These are phyloP conservation scores for Hanleya hanleyi DNA, from an alignment of 2,888 invertebrate species.

Conservation along the genomic window DNA sequence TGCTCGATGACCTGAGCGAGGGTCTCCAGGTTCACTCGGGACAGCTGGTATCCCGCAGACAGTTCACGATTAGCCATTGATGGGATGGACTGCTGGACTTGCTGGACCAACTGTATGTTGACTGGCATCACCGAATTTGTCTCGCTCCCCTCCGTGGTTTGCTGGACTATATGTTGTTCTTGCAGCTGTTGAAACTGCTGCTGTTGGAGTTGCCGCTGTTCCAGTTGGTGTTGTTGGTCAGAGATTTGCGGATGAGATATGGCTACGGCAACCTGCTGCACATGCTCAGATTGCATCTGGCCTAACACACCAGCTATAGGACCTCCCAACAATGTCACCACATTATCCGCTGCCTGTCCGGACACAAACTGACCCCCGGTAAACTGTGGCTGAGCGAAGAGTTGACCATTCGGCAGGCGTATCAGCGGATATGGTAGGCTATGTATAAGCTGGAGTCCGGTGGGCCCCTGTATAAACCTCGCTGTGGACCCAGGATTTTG, in stretches of 20 bases:
- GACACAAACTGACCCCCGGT: conserved; percentile 2
- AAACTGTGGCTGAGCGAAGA: conserved; percentile 10
- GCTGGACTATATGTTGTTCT: no score
- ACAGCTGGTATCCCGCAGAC: neutral
- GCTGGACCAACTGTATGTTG: neutral
- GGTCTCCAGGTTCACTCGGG: neutral
- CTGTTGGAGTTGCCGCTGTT: neutral
- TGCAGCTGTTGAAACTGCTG: no score
- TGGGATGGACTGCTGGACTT: neutral
- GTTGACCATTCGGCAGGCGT: conserved; percentile 6
- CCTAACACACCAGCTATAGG: neutral
- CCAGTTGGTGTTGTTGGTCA: neutral
- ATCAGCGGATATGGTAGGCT: conserved; percentile 7
- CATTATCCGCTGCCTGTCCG: neutral
- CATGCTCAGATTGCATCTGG: neutral
- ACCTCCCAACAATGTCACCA: neutral
- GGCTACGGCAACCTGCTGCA: neutral
- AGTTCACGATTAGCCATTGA: neutral
- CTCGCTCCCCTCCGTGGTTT: no score
- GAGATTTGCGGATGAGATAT: neutral
- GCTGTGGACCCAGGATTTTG: neutral
- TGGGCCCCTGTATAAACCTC: neutral
- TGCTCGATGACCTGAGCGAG: neutral
- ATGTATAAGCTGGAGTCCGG: conserved; percentile 12
- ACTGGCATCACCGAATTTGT: no score